Conservation (phyloP, 2,888 invertebrate species). For the Idaea straminata region DNA sequence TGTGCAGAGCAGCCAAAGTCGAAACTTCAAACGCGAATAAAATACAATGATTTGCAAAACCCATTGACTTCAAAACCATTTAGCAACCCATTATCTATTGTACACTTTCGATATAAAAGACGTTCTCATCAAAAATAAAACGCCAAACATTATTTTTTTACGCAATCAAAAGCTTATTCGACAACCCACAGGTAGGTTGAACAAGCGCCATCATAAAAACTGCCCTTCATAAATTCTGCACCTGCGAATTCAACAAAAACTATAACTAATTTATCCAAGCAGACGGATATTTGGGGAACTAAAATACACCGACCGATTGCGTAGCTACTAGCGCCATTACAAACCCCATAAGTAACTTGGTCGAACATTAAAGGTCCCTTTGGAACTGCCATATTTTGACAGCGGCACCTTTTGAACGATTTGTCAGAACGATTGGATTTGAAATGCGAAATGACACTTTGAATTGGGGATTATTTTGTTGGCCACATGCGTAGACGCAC, state of each 20-base stretch:
- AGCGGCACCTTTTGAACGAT: slow-evolving; percentile 60
- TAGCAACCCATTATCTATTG: background rate
- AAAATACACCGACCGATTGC: slow-evolving; percentile 8
- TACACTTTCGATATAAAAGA: background rate
- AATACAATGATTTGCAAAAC: background rate
- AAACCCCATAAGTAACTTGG: background rate
- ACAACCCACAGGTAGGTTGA: slow-evolving; percentile 33
- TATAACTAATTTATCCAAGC: slow-evolving; percentile 2
- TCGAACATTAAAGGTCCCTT: slow-evolving; percentile 21
- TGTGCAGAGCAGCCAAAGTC: no score
- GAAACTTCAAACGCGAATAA: background rate
- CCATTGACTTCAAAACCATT: background rate
- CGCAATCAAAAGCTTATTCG: background rate
- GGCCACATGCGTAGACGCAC: slow-evolving; percentile 4
- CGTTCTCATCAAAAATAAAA: background rate
- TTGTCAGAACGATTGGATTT: slow-evolving; percentile 36
- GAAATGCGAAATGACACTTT: slow-evolving; percentile 37
- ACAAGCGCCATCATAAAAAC: slow-evolving; percentile 69
- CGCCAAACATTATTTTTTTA: slow-evolving; percentile 4
- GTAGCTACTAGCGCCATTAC: background rate
- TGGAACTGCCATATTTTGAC: slow-evolving; percentile 67
- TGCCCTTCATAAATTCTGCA: slow-evolving; percentile 60
- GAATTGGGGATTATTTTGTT: slow-evolving; percentile 15
- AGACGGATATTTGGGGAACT: background rate
- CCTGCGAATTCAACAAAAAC: slow-evolving; percentile 61